phyloP scores from a whole-genome alignment of 2,888 invertebrate species.

The Leucania comma region DNA sequence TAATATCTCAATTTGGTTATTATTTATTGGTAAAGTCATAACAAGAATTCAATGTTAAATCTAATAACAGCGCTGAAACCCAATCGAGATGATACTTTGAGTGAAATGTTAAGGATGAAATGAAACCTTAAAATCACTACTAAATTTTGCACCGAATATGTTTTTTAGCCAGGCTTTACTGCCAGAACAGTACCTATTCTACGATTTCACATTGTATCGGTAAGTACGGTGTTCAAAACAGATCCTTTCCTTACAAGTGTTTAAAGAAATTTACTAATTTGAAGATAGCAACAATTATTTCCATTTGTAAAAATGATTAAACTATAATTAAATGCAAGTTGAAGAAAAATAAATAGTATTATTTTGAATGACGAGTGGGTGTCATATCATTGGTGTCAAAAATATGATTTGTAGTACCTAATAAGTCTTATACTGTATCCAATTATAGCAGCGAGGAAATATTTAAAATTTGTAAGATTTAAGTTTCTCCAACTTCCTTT shows the following conservation, averaged over 20 bases:
- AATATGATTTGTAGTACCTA: background rate
- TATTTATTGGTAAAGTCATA: background rate
- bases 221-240: background rate
- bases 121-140: slow-evolving; percentile 2
- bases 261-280: slow-evolving; percentile 24
- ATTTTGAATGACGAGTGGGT: slow-evolving; percentile 24
- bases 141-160: slow-evolving; percentile 6
- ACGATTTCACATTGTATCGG: slow-evolving; percentile 5
- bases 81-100: slow-evolving; percentile 10
- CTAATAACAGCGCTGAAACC: slow-evolving; percentile 1
- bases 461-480: slow-evolving; percentile 3
- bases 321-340: slow-evolving; percentile 52
- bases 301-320: slow-evolving; percentile 51
- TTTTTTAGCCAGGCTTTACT: slow-evolving; percentile 11
- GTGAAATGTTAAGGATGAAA: background rate
- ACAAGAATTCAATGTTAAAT: background rate
- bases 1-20: slow-evolving; percentile 17
- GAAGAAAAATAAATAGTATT: slow-evolving; percentile 22
- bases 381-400: too few relatives aligned
- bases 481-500: slow-evolving; percentile 24
- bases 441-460: background rate
- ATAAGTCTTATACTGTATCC: background rate
- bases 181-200: slow-evolving; percentile 24
- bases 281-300: slow-evolving; percentile 35
- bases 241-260: background rate